Conservation (phyloP, 2,113 vertebrate genomes). For the Cyanoderma ruficeps region DNA sequence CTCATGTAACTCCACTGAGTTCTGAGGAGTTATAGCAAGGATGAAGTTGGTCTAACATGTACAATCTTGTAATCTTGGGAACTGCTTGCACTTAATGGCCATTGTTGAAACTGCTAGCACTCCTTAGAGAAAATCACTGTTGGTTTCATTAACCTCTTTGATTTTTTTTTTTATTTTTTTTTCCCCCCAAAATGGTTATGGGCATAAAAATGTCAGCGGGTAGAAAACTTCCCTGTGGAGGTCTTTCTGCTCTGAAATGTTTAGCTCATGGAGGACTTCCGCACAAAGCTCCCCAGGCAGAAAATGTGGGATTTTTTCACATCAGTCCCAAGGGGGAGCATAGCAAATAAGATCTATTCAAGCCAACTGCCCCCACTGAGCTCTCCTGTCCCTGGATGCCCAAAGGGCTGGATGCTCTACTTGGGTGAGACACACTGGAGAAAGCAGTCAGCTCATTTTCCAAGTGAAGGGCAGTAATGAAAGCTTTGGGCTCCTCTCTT, state of each 20-base stretch:
- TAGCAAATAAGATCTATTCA: not conserved
- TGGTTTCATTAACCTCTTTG: constrained; percentile 9
- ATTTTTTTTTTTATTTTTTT: not conserved
- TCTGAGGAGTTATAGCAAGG: not conserved
- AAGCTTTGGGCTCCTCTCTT: not conserved
- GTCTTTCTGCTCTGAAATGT: not conserved
- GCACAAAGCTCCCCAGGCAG: not conserved
- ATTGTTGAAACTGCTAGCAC: not conserved
- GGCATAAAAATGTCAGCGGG: not conserved
- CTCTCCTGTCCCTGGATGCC: not conserved
- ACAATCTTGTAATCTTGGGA: not conserved
- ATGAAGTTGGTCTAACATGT: not conserved
- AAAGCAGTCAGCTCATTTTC: not conserved
- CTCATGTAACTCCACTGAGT: not conserved
- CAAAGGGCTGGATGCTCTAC: not conserved
- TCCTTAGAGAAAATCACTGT: not conserved
- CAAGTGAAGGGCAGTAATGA: not conserved
- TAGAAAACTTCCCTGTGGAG: not conserved
- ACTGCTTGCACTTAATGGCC: not conserved
- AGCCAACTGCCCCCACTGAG: not conserved
- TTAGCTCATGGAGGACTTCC: not conserved
- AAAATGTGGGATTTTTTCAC: not conserved
- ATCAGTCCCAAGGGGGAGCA: not conserved
- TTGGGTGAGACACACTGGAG: not conserved
- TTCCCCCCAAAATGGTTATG: not conserved